These are phyloP conservation scores for Montipora capricornis DNA, from an alignment of 64 coral and sea anemone genomes.

Conservation along the genomic window DNA sequence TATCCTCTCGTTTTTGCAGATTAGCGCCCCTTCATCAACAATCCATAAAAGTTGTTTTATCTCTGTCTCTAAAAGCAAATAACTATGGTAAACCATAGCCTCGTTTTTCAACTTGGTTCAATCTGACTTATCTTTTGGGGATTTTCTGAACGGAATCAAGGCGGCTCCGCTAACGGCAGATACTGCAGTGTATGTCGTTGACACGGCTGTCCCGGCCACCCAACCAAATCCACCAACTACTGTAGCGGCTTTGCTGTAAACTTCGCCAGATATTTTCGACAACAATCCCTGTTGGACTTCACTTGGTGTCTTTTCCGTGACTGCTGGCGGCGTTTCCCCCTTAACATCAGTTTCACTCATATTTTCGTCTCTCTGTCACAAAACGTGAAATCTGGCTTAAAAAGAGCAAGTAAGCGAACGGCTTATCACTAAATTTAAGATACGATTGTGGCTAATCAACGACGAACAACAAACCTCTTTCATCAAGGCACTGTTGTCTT, in stretches of 20 bases:
- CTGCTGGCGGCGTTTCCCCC: neutral
- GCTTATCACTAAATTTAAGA: neutral
- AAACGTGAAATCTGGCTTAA: neutral
- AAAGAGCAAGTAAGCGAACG: neutral
- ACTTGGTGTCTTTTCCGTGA: neutral
- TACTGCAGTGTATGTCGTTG: conserved; percentile 78
- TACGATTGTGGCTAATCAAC: neutral
- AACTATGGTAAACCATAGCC: neutral
- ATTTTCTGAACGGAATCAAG: conserved; percentile 84
- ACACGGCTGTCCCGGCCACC: conserved; percentile 87
- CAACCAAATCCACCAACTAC: conserved; percentile 93
- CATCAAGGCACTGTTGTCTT: conserved; percentile 2
- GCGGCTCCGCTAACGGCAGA: conserved; percentile 88
- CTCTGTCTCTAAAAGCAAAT: conserved; percentile 35
- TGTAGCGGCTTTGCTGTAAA: conserved; percentile 86
- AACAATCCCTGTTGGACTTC: conserved; percentile 75
- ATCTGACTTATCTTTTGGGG: conserved; percentile 82
- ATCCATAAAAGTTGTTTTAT: neutral
- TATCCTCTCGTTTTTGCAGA: neutral
- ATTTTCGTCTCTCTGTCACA: conserved; percentile 35
- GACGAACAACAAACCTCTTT: conserved; percentile 49
- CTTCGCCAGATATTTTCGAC: conserved; percentile 88
- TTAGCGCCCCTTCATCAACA: neutral
- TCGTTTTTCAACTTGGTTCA: neutral
- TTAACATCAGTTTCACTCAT: conserved; percentile 32